Evolutionary conservation across 2,888 invertebrate species (phyloP).

Genomic region (Volucella zonaria): DNA sequence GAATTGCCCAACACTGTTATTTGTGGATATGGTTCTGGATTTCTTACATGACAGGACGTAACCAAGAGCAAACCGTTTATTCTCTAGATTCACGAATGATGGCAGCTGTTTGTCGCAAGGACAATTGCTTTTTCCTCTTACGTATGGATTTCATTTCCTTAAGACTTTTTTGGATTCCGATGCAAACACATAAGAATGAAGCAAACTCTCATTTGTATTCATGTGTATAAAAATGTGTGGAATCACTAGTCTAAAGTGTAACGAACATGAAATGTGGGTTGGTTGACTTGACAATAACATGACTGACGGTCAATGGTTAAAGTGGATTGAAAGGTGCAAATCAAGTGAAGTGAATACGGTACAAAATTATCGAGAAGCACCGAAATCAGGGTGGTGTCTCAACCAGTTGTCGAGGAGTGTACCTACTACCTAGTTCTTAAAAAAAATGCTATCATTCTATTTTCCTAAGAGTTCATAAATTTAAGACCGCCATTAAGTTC

Average conservation of each 20-base stretch:
- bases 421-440: no score
- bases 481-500: no score
- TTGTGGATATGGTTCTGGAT: conserved; percentile 3
- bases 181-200: neutral
- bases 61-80: conserved; percentile 32
- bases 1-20: conserved; percentile 54
- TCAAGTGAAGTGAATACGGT: conserved; percentile 41
- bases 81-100: conserved; percentile 13
- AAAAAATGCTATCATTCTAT: no score
- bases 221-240: neutral
- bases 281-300: conserved; percentile 26
- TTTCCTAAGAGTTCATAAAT: no score
- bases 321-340: conserved; percentile 21
- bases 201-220: neutral
- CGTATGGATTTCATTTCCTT: conserved; percentile 15
- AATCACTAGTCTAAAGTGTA: neutral
- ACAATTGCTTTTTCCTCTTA: conserved; percentile 25
- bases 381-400: no score
- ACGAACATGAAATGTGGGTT: conserved; percentile 22
- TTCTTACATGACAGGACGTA: conserved; percentile 17
- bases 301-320: conserved; percentile 49
- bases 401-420: no score
- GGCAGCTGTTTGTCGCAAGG: conserved; percentile 47
- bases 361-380: no score
- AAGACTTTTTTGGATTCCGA: conserved; percentile 17